Base-by-base conservation (phyloP, 2,113 vertebrate genomes). In the Heterotis niloticus region DNA sequence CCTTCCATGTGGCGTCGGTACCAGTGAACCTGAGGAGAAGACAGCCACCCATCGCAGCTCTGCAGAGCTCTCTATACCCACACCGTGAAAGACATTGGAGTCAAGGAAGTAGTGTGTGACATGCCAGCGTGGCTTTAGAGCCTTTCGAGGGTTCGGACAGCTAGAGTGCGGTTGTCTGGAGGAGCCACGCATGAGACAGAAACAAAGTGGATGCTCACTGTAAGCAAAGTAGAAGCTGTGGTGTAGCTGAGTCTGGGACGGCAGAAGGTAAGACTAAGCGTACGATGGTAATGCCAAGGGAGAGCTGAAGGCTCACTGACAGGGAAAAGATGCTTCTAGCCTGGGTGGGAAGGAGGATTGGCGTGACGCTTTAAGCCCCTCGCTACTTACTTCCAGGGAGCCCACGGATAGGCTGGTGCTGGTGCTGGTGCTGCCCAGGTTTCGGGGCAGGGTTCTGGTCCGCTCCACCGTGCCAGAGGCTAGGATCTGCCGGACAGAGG, bases 401-500 rank as follows among this genome's bases (percentile, higher is more conserved):
- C 96, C 96, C 88, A 94, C 94, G 78, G 96, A 97, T 91, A 94
- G 89, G 90, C 92, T 93, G 20, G 94, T 93, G 88, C 95, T 95
- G 0, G 86, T 83, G 75, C 89, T 86, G 82, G 93, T 95, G 87
- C 97, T 97, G 0, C 96, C 96, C 82, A 98, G 94, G 10, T 96
- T 98, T 79, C 97, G 97, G 52, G 98, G 98, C 92, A 99, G 96
- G 90, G 96, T 99, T 85, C 96, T 93, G 91, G 96, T 98, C 88
- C 95, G 94, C 86, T 98, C 96, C 54, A 93, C 94, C 2, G 95
- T 91, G 82, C 93, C 95, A 0, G 94, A 93, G 20, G 95, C 93
- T 81, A 98, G 91, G 85, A 96, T 97, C 90, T 96, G 96, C 86
- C 96, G 88, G 72, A 98, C 94, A 0, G 94, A 95, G 0, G 96